These are phyloP conservation scores for Axea sp. DNA, from an alignment of 2,888 invertebrate species.

Conservation along the genomic window DNA sequence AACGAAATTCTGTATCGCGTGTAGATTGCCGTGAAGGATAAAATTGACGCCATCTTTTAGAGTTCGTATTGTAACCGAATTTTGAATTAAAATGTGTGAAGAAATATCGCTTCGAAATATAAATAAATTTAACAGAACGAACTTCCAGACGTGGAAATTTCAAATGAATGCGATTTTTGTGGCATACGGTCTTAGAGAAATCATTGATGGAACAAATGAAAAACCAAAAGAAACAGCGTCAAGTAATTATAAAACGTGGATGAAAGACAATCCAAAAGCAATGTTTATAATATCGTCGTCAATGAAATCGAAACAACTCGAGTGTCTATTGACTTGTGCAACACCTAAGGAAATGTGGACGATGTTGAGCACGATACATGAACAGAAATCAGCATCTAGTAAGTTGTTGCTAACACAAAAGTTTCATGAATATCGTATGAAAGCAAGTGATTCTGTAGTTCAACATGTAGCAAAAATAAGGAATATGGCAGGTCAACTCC, in stretches of 20 bases:
- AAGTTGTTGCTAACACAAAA: conserved; percentile 49
- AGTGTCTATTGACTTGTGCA: neutral
- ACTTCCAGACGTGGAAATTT: conserved; percentile 6
- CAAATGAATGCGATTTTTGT: conserved; percentile 1
- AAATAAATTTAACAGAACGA: conserved; percentile 5
- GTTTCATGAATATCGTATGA: neutral
- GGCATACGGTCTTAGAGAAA: neutral
- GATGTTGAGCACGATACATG: conserved; percentile 52
- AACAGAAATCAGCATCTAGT: conserved; percentile 60
- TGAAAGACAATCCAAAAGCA: conserved; percentile 19
- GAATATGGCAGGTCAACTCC: conserved; percentile 45
- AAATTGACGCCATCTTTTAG: too few species aligned
- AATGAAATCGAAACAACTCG: conserved; percentile 4
- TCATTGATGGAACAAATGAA: conserved; percentile 26
- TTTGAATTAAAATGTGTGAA: too few species aligned
- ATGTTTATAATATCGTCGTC: conserved; percentile 1
- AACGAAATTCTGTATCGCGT: too few species aligned
- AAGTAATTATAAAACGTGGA: neutral
- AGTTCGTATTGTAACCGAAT: too few species aligned
- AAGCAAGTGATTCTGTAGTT: neutral
- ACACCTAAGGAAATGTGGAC: conserved; percentile 59
- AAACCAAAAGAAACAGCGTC: too few species aligned
- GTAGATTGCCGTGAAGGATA: too few species aligned
- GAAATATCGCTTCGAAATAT: too few species aligned
- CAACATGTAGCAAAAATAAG: conserved; percentile 29